Conservation (phyloP, 2,113 vertebrate genomes). For the Madoqua kirkii region DNA sequence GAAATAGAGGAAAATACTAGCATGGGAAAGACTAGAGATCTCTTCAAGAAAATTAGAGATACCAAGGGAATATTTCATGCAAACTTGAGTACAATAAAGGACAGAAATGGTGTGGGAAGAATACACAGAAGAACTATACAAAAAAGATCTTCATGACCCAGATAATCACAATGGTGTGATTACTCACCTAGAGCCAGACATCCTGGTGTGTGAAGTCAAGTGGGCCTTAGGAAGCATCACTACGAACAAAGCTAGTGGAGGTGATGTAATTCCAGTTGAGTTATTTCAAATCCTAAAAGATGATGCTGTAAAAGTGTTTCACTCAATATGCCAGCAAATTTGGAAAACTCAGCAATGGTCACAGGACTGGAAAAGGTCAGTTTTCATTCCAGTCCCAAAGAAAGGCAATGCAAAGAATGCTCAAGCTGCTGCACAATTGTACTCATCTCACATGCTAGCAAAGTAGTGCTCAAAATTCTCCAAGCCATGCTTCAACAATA, state of each 20-base stretch:
- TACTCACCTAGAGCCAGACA: neutral
- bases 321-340: neutral
- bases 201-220: neutral
- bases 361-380: neutral
- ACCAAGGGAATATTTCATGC: neutral
- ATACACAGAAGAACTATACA: neutral
- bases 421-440: neutral
- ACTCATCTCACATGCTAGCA: neutral
- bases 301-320: neutral
- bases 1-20: neutral
- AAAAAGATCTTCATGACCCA: neutral
- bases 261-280: neutral
- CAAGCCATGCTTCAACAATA: neutral
- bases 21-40: neutral
- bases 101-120: neutral
- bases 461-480: neutral
- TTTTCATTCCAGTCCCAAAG: neutral
- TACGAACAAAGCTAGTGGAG: neutral
- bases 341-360: neutral
- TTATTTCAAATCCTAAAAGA: neutral
- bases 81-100: neutral
- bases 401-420: neutral
- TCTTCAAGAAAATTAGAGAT: neutral
- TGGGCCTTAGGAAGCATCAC: neutral
- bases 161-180: neutral